Percentiles rank a stretch among this genome's conserved stretches.
Evolutionary conservation across 2,113 vertebrate genomes (phyloP).

Genomic region (Desmodus rotundus): DNA sequence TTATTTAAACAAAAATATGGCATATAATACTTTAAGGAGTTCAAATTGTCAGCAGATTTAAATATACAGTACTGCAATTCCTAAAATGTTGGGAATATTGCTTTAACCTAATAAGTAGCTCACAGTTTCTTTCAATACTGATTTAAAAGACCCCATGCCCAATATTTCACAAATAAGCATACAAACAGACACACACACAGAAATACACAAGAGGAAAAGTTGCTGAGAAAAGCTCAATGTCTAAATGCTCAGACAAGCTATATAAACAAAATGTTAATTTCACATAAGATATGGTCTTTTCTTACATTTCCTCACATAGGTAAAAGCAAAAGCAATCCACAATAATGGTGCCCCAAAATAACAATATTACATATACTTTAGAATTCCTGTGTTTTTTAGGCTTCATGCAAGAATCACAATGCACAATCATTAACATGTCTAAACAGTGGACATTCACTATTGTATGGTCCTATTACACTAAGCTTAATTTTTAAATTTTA

Average conservation of each 20-base stretch:
- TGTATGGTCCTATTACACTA: background rate
- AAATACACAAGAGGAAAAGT: slow-evolving; percentile 19
- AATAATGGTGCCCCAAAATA: background rate
- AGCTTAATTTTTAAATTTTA: slow-evolving; percentile 40
- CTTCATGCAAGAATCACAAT: background rate
- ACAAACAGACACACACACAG: background rate
- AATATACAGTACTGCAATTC: background rate
- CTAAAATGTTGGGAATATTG: slow-evolving; percentile 26
- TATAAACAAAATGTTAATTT: slow-evolving; percentile 37
- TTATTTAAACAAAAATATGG: slow-evolving; percentile 33
- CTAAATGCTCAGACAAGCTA: slow-evolving; percentile 1
- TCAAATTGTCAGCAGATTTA: background rate
- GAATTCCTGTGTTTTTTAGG: slow-evolving; percentile 22
- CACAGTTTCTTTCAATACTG: background rate
- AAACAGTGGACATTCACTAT: background rate
- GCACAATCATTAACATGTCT: slow-evolving; percentile 2
- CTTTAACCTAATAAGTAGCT: slow-evolving; percentile 22
- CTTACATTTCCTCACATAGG: background rate
- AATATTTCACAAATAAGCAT: slow-evolving; percentile 12
- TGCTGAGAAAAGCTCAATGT: slow-evolving; percentile 48
- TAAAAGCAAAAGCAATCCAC: slow-evolving; percentile 53
- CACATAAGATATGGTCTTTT: slow-evolving; percentile 1
- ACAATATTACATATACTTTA: background rate
- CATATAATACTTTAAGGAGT: background rate
- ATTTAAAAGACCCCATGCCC: slow-evolving; percentile 26